These are phyloP conservation scores for Misgurnus mizolepis DNA, from an alignment of 2,113 vertebrate genomes.

Conservation along the genomic window DNA sequence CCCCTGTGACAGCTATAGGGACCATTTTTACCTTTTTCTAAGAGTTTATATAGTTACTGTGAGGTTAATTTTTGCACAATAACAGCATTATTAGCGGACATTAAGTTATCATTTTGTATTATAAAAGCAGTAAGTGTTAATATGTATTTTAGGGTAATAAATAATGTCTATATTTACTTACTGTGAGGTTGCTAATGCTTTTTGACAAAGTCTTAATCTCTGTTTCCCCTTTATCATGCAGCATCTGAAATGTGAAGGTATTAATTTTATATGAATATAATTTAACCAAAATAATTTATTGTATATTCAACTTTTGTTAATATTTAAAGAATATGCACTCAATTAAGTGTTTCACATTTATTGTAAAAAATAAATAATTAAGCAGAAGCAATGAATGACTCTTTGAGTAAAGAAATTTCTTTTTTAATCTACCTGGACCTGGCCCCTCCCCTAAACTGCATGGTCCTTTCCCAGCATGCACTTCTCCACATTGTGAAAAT, in stretches of 20 bases:
- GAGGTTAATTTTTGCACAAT: too few relatives aligned
- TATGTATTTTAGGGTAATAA: not conserved
- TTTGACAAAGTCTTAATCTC: slow-evolving; percentile 91
- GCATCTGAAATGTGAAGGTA: slow-evolving; percentile 82
- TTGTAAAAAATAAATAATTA: not conserved
- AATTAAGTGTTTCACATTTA: not conserved
- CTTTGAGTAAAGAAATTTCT: not conserved
- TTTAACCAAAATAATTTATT: too few relatives aligned
- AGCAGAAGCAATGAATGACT: slow-evolving; percentile 17
- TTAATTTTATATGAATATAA: not conserved
- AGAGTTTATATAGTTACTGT: too few relatives aligned
- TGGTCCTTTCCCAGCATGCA: slow-evolving; percentile 42
- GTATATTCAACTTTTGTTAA: too few relatives aligned
- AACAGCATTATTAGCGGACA: not conserved
- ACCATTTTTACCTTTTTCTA: too few relatives aligned
- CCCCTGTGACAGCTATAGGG: too few relatives aligned
- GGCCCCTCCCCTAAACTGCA: slow-evolving; percentile 4
- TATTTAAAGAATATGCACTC: too few relatives aligned
- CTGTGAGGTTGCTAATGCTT: slow-evolving; percentile 91
- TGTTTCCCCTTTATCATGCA: slow-evolving; percentile 81
- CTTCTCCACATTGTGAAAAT: slow-evolving; percentile 42
- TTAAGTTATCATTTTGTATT: not conserved
- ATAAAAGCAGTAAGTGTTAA: not conserved
- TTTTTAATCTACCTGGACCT: slow-evolving; percentile 25
- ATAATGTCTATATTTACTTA: slow-evolving; percentile 65